Evolutionary conservation across 2,797 vertebrate species (phyloP).

Genomic region (Eutrigla gurnardus): DNA sequence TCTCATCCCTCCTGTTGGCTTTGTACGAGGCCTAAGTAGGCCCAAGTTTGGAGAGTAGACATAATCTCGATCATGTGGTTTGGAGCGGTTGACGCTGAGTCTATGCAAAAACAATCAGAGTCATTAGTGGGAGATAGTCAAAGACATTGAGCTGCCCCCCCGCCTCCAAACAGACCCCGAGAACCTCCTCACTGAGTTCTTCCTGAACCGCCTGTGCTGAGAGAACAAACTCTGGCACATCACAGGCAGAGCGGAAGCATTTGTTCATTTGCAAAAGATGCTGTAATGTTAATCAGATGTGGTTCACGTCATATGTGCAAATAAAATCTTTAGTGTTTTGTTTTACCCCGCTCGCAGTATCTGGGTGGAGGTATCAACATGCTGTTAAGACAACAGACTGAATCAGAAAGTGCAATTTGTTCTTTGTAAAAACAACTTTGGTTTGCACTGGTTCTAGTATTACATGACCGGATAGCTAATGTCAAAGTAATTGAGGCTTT

Average conservation of each 20-base stretch:
- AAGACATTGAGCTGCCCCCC: constrained; percentile 17
- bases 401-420: constrained; percentile 14
- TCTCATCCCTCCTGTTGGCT: constrained; percentile 60
- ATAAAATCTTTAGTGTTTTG: constrained; percentile 44
- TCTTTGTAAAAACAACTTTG: not conserved
- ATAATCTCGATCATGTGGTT: constrained; percentile 65
- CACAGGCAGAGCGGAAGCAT: constrained; percentile 45
- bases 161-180: constrained; percentile 37
- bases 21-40: constrained; percentile 32
- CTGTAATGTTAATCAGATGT: constrained; percentile 69
- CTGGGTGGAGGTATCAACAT: constrained; percentile 22
- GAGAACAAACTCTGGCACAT: constrained; percentile 47
- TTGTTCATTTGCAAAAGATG: constrained; percentile 48
- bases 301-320: constrained; percentile 33
- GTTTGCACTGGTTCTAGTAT: not conserved
- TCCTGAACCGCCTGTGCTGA: constrained; percentile 29
- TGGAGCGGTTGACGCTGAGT: constrained; percentile 55
- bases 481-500: not conserved
- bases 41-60: constrained; percentile 48
- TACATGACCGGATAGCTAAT: too few relatives aligned
- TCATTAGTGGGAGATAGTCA: constrained; percentile 68
- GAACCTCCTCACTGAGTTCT: constrained; percentile 44
- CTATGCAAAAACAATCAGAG: constrained; percentile 71
- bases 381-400: constrained; percentile 5
- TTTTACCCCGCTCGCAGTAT: constrained; percentile 17